Base-by-base conservation (phyloP, 2,113 vertebrate species). In the Oophaga pumilio region DNA sequence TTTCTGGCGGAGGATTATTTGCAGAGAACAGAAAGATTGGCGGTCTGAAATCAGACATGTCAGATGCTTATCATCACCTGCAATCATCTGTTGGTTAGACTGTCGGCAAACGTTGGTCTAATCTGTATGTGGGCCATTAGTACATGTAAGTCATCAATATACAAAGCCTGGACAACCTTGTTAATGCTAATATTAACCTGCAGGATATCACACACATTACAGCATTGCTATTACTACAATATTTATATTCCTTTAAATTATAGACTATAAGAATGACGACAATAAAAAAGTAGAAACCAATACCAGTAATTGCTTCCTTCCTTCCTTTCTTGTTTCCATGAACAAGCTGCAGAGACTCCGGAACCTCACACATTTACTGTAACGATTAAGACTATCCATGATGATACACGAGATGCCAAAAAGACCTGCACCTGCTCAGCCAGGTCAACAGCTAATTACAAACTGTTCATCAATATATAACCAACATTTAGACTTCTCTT, bases 401-500 rank as follows among this genome's bases (percentile, higher is more conserved):
- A 52, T 62, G 60, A 62, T 22, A 50, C 50, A 26, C 15, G 9
- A 56, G 12, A n/a, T 77, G 22, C 49, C 50, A 53, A 10, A 49
- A 52, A 52, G 18, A 52, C 53, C 50, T 17, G 74, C 74, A 77
- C 74, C 50, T 52, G 50, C 20, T 20, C 50, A 76, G 57, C 17
- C 14, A 60, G 14, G 33, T 50, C 73, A 76, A 22, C 43, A n/a
- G 53, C 74, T 77, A 77, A 77, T 77, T 76, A 77, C 43, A 50
- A 20, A 6, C 73, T 50, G 17, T 22, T 33, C 10, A 22, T 76
- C 73, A 10, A 76, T 76, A 76, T 20, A 76, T 76, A 76, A 18
- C 20, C 17, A 50, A 28, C 33, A 76, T 50, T 17, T 50, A 49
- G 17, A 76, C 9, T 49, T 50, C 5, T 74, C 33, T 33, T 20